Conservation (phyloP, 2,797 vertebrate genomes). For the Sphenopsis melanotis region DNA sequence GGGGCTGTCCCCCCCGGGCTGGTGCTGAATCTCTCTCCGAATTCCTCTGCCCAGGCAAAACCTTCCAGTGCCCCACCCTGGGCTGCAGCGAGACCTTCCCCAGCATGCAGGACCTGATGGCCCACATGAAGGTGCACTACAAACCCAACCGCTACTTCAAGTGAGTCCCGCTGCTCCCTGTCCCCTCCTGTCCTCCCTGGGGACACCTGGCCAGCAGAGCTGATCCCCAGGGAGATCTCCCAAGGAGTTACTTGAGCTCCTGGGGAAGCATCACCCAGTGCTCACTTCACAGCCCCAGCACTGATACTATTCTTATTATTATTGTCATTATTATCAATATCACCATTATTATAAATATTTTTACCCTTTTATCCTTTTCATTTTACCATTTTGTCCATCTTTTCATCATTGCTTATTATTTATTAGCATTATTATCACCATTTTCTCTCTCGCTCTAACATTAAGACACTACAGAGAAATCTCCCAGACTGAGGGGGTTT, state of each 20-base stretch:
- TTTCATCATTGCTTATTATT: background rate
- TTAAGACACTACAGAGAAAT: background rate
- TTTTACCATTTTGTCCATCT: background rate
- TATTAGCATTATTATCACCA: background rate
- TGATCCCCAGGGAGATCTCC: background rate
- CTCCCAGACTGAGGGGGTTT: background rate
- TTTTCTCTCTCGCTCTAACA: background rate
- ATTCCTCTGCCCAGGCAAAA: slow-evolving; percentile 79
- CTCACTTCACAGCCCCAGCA: background rate
- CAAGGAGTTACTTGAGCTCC: background rate
- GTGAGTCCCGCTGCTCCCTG: slow-evolving; percentile 73
- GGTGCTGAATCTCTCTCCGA: background rate
- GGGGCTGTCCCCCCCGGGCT: background rate
- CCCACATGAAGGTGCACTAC: slow-evolving; percentile 90
- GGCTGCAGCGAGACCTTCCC: slow-evolving; percentile 84
- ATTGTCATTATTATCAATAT: background rate
- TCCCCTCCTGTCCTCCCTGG: fast-evolving
- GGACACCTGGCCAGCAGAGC: background rate
- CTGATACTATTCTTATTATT: background rate
- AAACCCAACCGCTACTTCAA: slow-evolving; percentile 94
- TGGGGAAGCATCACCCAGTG: background rate
- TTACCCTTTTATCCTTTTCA: background rate
- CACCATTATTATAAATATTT: background rate
- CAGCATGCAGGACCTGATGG: slow-evolving; percentile 92
- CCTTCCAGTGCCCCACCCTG: slow-evolving; percentile 80